Percentiles rank a stretch among this genome's conserved stretches.
Conservation (phyloP, 2,888 invertebrate species). For the Toxonevra muliebris region DNA sequence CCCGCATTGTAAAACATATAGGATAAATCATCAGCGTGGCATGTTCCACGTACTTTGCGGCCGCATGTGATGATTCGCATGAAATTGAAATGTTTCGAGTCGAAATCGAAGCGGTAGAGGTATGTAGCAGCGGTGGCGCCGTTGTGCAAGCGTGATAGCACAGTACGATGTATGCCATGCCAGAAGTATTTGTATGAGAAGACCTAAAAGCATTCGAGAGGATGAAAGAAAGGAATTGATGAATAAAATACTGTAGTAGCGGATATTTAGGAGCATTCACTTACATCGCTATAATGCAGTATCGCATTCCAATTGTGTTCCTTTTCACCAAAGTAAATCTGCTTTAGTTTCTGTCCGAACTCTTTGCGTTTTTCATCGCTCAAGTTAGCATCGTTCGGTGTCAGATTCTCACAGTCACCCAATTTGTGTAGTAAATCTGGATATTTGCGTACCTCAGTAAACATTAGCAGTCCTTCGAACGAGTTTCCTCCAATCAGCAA, state of each 20-base stretch:
- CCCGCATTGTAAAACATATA: constrained; percentile 63
- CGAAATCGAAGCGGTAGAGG: constrained; percentile 63
- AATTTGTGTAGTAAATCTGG: constrained; percentile 53
- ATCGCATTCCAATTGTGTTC: constrained; percentile 60
- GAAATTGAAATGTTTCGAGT: constrained; percentile 63
- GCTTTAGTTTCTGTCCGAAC: constrained; percentile 62
- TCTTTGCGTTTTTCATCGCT: constrained; percentile 51
- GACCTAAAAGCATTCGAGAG: constrained; percentile 47
- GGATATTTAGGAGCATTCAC: constrained; percentile 30
- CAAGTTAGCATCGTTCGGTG: constrained; percentile 58
- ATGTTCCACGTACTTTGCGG: constrained; percentile 60
- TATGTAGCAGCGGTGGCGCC: constrained; percentile 56
- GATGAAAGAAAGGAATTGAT: not conserved
- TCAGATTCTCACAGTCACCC: constrained; percentile 57
- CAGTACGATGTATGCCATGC: constrained; percentile 62
- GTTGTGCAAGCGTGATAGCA: constrained; percentile 55
- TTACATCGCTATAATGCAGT: constrained; percentile 62
- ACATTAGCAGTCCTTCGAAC: constrained; percentile 60
- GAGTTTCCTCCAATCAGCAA: constrained; percentile 62
- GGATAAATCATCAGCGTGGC: constrained; percentile 64
- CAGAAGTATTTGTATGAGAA: constrained; percentile 63
- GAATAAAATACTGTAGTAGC: not conserved
- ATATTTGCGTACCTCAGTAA: constrained; percentile 57
- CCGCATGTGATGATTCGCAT: constrained; percentile 62
- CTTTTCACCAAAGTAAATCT: constrained; percentile 65